Evolutionary conservation across 1,140 invertebrate genomes (phyloP).

Genomic region (Panulirus ornatus): DNA sequence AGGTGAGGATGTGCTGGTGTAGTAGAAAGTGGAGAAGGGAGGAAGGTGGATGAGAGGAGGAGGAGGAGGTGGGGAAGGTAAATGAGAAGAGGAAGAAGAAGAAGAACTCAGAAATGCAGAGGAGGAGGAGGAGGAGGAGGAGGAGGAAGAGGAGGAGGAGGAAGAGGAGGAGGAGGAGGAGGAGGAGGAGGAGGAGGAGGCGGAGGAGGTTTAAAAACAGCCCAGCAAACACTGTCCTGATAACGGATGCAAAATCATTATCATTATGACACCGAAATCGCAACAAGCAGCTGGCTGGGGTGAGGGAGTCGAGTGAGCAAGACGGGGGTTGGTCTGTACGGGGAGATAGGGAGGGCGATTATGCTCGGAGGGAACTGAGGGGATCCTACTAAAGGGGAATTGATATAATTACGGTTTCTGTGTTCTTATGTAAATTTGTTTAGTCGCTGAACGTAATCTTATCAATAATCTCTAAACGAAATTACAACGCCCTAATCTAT

Average conservation of each 20-base stretch:
- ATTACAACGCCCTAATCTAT: slow-evolving; percentile 27
- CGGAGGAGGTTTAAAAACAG: too few relatives aligned
- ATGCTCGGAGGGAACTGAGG: neutral
- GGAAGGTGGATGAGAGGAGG: neutral
- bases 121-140: neutral
- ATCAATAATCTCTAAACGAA: slow-evolving; percentile 20
- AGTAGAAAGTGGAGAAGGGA: neutral
- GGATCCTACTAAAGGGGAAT: neutral
- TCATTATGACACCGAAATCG: too few relatives aligned
- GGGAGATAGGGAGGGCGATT: too few relatives aligned
- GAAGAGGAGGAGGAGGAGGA: neutral
- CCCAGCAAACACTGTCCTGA: too few relatives aligned
- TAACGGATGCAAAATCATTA: too few relatives aligned
- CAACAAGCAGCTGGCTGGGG: too few relatives aligned
- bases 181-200: neutral
- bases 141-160: neutral
- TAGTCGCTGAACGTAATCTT: neutral
- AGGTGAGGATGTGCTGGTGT: neutral
- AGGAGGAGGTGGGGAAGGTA: neutral
- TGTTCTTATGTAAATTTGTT: slow-evolving; percentile 44
- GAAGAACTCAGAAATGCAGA: neutral
- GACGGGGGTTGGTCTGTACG: too few relatives aligned
- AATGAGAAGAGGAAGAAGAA: neutral
- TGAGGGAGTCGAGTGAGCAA: too few relatives aligned
- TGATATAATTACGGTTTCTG: slow-evolving; percentile 5